Evolutionary conservation across 2,888 invertebrate genomes (phyloP).

Genomic region (Caenorhabditis wallacei): DNA sequence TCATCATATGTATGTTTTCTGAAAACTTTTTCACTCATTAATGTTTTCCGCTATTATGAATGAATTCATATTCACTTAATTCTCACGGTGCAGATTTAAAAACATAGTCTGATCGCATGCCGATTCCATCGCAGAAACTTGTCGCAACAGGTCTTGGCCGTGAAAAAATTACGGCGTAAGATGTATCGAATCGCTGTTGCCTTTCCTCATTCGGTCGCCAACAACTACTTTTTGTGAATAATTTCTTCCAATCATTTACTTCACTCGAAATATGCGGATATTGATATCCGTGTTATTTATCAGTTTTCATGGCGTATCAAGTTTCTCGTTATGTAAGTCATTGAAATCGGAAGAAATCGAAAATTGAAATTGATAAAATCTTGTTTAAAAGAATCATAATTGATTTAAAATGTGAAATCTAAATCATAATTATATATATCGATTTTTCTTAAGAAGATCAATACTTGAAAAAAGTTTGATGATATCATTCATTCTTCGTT

Average conservation of each 20-base stretch:
- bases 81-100: conserved; percentile 50
- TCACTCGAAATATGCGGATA: conserved; percentile 15
- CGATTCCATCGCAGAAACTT: conserved; percentile 63
- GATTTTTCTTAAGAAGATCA: no score
- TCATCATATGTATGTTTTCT: not conserved
- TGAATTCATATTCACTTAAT: not conserved
- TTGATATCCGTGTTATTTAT: conserved; percentile 1
- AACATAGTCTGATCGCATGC: conserved; percentile 47
- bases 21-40: conserved; percentile 4
- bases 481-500: not conserved
- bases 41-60: conserved; percentile 12
- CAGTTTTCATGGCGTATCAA: conserved; percentile 1
- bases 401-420: no score
- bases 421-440: no score
- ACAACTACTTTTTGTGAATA: conserved; percentile 54
- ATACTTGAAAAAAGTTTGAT: no score
- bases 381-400: not conserved
- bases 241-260: conserved; percentile 36
- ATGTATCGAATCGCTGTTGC: conserved; percentile 50
- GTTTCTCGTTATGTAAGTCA: conserved; percentile 22
- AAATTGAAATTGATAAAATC: not conserved
- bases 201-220: conserved; percentile 24
- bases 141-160: conserved; percentile 63
- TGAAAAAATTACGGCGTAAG: conserved; percentile 58
- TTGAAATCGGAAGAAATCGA: not conserved